A percentile compares a stretch with the other conserved stretches of the same genome.
Evolutionary conservation across 2,888 invertebrate species (phyloP).

Genomic region (Nowickia ferox): DNA sequence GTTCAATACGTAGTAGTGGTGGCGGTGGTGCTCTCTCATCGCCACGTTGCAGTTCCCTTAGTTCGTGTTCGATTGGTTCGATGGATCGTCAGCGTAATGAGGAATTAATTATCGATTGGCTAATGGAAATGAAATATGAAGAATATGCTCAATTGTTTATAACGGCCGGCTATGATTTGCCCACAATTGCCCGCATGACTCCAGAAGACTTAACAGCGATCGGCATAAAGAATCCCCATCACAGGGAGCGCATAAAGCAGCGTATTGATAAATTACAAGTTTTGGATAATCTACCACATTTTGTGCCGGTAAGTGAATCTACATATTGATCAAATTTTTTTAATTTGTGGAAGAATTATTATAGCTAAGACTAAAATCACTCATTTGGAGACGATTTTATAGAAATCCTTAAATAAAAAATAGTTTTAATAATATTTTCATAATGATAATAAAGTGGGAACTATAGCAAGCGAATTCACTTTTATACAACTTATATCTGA

Average conservation of each 20-base stretch:
- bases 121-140: constrained; percentile 95
- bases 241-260: constrained; percentile 96
- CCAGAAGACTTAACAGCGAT: constrained; percentile 96
- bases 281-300: constrained; percentile 97
- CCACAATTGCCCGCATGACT: constrained; percentile 99
- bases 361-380: no score
- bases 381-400: no score
- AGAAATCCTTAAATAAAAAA: no score
- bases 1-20: constrained; percentile 81
- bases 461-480: no score
- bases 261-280: constrained; percentile 97
- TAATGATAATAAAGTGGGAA: no score
- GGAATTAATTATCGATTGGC: constrained; percentile 97
- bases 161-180: constrained; percentile 98
- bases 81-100: constrained; percentile 92
- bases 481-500: no score
- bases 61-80: constrained; percentile 90
- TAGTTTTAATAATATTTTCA: no score
- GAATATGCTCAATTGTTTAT: constrained; percentile 97
- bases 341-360: no score
- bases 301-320: constrained; percentile 93
- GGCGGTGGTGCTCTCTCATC: constrained; percentile 84
- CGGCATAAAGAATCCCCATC: constrained; percentile 98
- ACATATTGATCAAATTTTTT: no score
- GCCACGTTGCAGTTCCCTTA: constrained; percentile 88